Conservation (phyloP, 2,888 invertebrate genomes). For the Cheilosia soror region DNA sequence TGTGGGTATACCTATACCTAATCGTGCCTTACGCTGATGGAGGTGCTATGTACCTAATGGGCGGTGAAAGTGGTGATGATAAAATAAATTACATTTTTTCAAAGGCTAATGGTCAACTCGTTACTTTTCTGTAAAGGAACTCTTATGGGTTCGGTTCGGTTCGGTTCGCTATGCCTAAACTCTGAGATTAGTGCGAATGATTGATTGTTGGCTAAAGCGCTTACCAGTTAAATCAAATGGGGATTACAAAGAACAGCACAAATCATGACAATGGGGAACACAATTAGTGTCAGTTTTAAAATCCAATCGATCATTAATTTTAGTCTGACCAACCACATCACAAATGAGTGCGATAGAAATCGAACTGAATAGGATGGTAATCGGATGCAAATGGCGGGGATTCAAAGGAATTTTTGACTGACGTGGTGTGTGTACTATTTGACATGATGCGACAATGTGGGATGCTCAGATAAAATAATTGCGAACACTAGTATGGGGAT, state of each 20-base stretch:
- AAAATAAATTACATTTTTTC: background rate
- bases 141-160: background rate
- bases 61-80: background rate
- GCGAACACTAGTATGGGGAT: too few species aligned
- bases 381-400: too few species aligned
- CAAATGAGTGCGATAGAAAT: too few species aligned
- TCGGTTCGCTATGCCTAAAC: conserved; percentile 12
- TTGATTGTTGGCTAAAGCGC: conserved; percentile 37
- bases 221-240: conserved; percentile 24
- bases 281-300: background rate
- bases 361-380: too few species aligned
- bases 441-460: too few species aligned
- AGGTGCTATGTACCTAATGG: background rate
- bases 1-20: background rate
- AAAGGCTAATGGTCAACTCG: background rate
- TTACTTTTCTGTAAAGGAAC: background rate
- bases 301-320: too few species aligned
- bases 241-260: background rate
- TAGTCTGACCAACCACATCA: too few species aligned
- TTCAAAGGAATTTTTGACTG: too few species aligned
- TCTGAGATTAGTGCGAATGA: conserved; percentile 16
- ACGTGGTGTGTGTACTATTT: too few species aligned
- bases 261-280: background rate
- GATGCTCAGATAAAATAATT: too few species aligned
- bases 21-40: conserved; percentile 21